Evolutionary conservation across 1,140 invertebrate species (phyloP).

Genomic region (Agrilus planipennis): DNA sequence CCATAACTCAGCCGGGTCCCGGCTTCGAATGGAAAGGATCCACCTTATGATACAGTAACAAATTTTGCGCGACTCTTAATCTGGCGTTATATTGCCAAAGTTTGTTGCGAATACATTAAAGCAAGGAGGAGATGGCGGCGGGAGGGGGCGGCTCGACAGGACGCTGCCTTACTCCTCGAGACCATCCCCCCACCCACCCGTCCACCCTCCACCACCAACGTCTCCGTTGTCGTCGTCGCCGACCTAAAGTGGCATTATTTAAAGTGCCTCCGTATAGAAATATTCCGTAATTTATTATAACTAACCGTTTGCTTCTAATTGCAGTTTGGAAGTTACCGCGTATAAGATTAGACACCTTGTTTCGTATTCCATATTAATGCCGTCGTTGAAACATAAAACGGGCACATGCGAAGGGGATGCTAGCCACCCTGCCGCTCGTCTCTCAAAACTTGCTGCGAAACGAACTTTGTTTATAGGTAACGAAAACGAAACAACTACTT

Average conservation of each 20-base stretch:
- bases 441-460: too few relatives aligned
- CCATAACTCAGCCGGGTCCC: too few relatives aligned
- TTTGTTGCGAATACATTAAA: conserved; percentile 29
- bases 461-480: too few relatives aligned
- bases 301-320: conserved; percentile 29
- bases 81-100: conserved; percentile 30
- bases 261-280: conserved; percentile 31
- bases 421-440: too few relatives aligned
- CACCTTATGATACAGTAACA: too few relatives aligned
- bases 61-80: conserved; percentile 18
- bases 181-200: too few relatives aligned
- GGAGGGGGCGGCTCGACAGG: background rate
- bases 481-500: too few relatives aligned
- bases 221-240: conserved; percentile 13
- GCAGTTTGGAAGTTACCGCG: conserved; percentile 25
- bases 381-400: conserved; percentile 7
- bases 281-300: conserved; percentile 30
- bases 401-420: too few relatives aligned
- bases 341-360: conserved; percentile 7
- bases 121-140: conserved; percentile 3
- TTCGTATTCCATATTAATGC: conserved; percentile 7
- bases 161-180: too few relatives aligned
- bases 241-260: conserved; percentile 30
- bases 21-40: too few relatives aligned
- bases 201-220: too few relatives aligned